phyloP scores from a whole-genome alignment of 2,113 vertebrate genomes.

The Hipposideros armiger region DNA sequence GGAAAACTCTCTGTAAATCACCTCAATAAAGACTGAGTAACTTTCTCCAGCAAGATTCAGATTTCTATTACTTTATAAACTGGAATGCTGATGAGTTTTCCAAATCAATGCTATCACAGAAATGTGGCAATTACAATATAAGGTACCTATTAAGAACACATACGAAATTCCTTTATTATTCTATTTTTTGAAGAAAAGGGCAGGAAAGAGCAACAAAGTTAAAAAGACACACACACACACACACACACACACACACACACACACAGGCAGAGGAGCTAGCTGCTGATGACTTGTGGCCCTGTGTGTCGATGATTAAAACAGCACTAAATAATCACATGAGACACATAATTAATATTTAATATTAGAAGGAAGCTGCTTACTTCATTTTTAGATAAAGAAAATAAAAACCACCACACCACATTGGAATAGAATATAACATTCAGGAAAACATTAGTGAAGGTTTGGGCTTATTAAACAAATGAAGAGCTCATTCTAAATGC shows the following conservation, averaged over 20 bases:
- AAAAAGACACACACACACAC: not conserved
- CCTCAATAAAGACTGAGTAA: conserved; percentile 77
- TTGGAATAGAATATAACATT: conserved; percentile 58
- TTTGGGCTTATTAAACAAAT: conserved; percentile 74
- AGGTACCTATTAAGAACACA: conserved; percentile 47
- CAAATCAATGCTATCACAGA: conserved; percentile 79
- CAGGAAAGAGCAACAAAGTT: not conserved
- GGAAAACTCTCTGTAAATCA: conserved; percentile 74
- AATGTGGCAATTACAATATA: conserved; percentile 74
- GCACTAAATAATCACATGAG: not conserved
- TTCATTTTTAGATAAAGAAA: conserved; percentile 61
- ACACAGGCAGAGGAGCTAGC: not conserved
- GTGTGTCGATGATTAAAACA: not conserved
- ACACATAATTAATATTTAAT: conserved; percentile 38
- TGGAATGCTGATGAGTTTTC: conserved; percentile 62
- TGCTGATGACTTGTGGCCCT: not conserved
- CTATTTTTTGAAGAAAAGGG: conserved; percentile 49
- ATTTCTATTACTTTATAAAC: conserved; percentile 74
- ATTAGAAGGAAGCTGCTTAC: not conserved
- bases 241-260: not conserved
- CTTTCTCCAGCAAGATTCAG: conserved; percentile 65
- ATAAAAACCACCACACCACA: conserved; percentile 29
- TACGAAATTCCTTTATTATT: conserved; percentile 48
- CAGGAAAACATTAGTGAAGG: conserved; percentile 54
- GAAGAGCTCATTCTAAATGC: conserved; percentile 54